These are phyloP conservation scores for Drosophila nr. perissopoda DNA, from an alignment of 2,888 invertebrate species.

Conservation along the genomic window DNA sequence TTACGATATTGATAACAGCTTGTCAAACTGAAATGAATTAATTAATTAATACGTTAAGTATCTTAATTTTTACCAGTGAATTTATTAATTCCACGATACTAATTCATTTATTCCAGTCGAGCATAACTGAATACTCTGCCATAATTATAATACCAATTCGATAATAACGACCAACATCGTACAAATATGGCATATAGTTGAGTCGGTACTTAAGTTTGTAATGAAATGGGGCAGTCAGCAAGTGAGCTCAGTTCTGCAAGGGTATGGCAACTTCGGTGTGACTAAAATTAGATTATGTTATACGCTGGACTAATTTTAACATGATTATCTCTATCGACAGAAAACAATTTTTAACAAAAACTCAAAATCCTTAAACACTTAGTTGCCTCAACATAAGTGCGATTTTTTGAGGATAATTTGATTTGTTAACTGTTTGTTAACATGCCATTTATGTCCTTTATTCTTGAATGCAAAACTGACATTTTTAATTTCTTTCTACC, in stretches of 20 bases:
- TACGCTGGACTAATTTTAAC: too few relatives aligned
- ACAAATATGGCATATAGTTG: not conserved
- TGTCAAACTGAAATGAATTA: not conserved
- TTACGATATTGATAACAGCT: not conserved
- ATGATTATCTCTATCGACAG: not conserved
- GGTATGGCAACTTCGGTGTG: too few relatives aligned
- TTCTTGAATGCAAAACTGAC: not conserved
- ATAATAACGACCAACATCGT: not conserved
- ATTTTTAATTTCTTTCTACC: not conserved
- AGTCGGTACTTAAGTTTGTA: not conserved
- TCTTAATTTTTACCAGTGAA: not conserved
- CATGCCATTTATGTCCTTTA: not conserved
- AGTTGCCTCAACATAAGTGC: not conserved
- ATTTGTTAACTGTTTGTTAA: not conserved
- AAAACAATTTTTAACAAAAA: not conserved
- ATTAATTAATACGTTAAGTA: not conserved
- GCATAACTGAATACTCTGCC: not conserved
- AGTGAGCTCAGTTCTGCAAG: not conserved
- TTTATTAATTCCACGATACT: not conserved
- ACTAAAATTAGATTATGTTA: too few relatives aligned
- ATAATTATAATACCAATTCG: not conserved
- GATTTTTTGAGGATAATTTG: not conserved
- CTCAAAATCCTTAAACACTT: not conserved
- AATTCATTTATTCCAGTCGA: not conserved
- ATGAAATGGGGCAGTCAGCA: too few relatives aligned